Evolutionary conservation across 1,140 invertebrate genomes (phyloP), one percentile per base, ranked within the genome.

Genomic region (Cydia fagiglandana): DNA sequence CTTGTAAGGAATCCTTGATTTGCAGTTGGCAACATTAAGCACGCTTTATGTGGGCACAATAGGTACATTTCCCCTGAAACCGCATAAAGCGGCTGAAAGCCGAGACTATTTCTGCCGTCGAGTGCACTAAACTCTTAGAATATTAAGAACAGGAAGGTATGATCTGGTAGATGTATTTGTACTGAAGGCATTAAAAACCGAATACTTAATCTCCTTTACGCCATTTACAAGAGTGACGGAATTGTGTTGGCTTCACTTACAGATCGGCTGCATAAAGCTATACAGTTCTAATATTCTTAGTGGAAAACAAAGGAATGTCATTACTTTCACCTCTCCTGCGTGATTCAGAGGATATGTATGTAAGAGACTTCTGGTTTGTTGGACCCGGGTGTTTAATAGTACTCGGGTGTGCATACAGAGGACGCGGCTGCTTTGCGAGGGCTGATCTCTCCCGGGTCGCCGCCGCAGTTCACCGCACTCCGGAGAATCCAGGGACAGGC

Each of bases 401-500:
- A 88, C 80, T 86, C 78, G 79, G 79, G 80, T 77, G 76, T 77
- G 86, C 91, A 90, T 93, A 93, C 91, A 93, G 85, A 93, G 84
- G 64, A 91, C 91, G 80, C 90, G 84, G 88, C 91, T 92, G 86
- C 91, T 84, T 83, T 93, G 91, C 80, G 90, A 78, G 78, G 89
- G 83, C 13, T 87, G 86, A 75, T 92, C 89, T 45, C 89, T 82
- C 61, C 76, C 75, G 9, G 95, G 94, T 15, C 96, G 94, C 84
- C 97, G 94, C 82, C 97, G 92, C 91, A 97, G 96, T 91, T 98
- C 97, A 20, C 97, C 96, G 75, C 97, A 97, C 93, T 99, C 98
- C 24, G 98, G 98, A 12, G 97, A 98, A 91, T 99, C 98, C 94
- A 99, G 92, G 56, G 98, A 99, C 83, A 99, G 95, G 89, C 97